phyloP scores from a whole-genome alignment of 2,888 invertebrate genomes.

The Macropis europaea region DNA sequence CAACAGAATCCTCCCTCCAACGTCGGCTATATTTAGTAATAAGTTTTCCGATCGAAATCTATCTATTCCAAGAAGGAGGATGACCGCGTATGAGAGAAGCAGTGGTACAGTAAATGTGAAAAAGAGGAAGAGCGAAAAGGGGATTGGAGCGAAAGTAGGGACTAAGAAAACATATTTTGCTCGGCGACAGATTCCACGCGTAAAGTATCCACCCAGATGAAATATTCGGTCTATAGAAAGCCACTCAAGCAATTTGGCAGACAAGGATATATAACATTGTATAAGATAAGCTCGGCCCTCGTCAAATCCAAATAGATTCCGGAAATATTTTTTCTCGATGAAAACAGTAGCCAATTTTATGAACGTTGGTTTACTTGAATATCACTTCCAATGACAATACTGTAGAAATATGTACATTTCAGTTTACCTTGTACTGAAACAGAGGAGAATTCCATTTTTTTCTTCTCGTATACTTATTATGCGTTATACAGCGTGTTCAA shows the following conservation, averaged over 20 bases:
- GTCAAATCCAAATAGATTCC: slow-evolving; percentile 53
- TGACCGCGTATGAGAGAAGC: background rate
- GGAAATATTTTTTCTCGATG: slow-evolving; percentile 12
- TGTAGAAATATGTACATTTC: no score
- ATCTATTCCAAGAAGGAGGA: slow-evolving; percentile 43
- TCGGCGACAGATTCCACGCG: slow-evolving; percentile 59
- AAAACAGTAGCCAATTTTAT: slow-evolving; percentile 29
- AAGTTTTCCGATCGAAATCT: slow-evolving; percentile 57
- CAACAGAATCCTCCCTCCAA: slow-evolving; percentile 25
- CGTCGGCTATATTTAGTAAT: slow-evolving; percentile 52
- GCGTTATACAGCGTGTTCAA: no score
- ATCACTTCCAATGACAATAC: no score
- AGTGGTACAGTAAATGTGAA: slow-evolving; percentile 4
- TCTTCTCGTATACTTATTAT: no score
- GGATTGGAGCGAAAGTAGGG: slow-evolving; percentile 25
- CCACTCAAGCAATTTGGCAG: slow-evolving; percentile 54
- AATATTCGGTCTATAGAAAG: slow-evolving; percentile 62
- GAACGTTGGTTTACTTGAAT: slow-evolving; percentile 27
- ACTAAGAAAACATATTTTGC: slow-evolving; percentile 53
- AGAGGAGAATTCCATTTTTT: no score
- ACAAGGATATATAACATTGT: slow-evolving; percentile 54
- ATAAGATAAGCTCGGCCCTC: slow-evolving; percentile 54
- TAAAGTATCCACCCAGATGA: slow-evolving; percentile 63
- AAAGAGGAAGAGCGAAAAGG: slow-evolving; percentile 1
- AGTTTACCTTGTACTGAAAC: no score